Percentiles rank a stretch among this genome's conserved stretches.
Evolutionary conservation across 2,888 invertebrate genomes (phyloP).

Genomic region (Polyommatus iphigenia): DNA sequence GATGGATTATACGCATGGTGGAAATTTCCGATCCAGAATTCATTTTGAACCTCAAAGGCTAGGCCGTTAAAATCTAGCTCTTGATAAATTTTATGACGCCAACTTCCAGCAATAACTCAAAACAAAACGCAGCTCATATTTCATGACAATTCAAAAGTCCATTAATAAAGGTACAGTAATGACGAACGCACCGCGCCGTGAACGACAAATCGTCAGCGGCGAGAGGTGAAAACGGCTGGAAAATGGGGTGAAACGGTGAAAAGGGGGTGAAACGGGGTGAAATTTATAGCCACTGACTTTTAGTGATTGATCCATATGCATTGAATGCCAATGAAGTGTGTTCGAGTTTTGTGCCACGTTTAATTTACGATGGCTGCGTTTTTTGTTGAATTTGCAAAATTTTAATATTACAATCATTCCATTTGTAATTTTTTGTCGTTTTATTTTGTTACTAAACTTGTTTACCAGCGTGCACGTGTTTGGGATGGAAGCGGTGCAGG

Average conservation of each 20-base stretch:
- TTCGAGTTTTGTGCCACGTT: slow-evolving; percentile 36
- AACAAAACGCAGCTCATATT: slow-evolving; percentile 33
- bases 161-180: slow-evolving; percentile 36
- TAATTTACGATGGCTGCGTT: slow-evolving; percentile 36
- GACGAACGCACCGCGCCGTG: slow-evolving; percentile 39
- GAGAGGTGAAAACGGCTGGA: slow-evolving; percentile 70
- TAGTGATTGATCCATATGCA: slow-evolving; percentile 61
- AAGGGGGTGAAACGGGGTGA: slow-evolving; percentile 51
- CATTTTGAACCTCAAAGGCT: neutral
- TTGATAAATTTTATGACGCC: slow-evolving; percentile 34
- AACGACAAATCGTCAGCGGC: slow-evolving; percentile 54
- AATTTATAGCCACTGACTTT: slow-evolving; percentile 62
- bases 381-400: slow-evolving; percentile 16
- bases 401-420: neutral
- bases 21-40: neutral
- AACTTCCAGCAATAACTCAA: slow-evolving; percentile 23
- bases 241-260: slow-evolving; percentile 58
- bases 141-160: slow-evolving; percentile 33
- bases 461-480: no score
- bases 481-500: no score
- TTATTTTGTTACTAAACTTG: no score
- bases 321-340: slow-evolving; percentile 49
- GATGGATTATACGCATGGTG: neutral
- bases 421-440: neutral
- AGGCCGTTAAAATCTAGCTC: neutral